These are phyloP conservation scores for Limnephilus rhombicus DNA, from an alignment of 2,888 invertebrate species.

Conservation along the genomic window DNA sequence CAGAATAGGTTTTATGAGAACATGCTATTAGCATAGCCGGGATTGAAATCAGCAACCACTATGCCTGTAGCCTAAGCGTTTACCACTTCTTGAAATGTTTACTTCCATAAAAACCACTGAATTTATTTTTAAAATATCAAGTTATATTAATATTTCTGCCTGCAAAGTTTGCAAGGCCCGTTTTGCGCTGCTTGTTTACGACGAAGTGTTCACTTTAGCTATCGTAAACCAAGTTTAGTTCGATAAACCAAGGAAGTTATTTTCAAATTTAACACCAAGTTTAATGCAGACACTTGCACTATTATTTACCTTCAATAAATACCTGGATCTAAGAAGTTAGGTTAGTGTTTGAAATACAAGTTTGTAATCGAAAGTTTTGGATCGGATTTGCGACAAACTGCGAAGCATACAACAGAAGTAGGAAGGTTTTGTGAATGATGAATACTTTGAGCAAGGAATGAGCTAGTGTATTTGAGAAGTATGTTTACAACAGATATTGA, in stretches of 20 bases:
- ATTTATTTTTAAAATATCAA: not conserved
- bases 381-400: not conserved
- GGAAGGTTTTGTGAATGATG: not conserved
- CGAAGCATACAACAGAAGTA: not conserved
- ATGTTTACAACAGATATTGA: too few species aligned
- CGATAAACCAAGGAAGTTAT: not conserved
- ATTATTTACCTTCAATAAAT: not conserved
- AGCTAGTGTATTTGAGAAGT: too few species aligned
- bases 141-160: not conserved
- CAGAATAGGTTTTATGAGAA: too few species aligned
- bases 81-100: too few species aligned
- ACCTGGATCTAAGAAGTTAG: not conserved
- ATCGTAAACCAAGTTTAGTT: not conserved
- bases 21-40: too few species aligned
- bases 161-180: not conserved
- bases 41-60: too few species aligned
- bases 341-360: not conserved
- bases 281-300: not conserved
- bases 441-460: too few species aligned
- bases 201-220: not conserved
- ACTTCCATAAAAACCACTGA: not conserved
- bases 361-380: not conserved
- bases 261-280: not conserved
- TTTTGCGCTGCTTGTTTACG: not conserved
- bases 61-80: too few species aligned